Evolutionary conservation across 2,797 vertebrate species (phyloP).

Genomic region (Danio jaintianensis): DNA sequence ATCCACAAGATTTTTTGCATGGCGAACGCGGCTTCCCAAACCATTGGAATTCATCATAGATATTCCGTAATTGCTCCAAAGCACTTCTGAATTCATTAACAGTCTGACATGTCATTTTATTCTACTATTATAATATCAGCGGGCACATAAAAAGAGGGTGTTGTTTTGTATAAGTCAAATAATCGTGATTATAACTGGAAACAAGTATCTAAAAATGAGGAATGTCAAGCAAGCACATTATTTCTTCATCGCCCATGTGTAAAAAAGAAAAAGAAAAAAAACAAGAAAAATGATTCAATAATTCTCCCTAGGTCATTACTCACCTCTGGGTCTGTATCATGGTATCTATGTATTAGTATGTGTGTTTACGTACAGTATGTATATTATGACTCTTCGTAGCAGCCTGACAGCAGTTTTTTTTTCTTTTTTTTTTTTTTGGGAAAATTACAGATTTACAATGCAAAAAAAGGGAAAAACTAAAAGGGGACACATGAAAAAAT

Average conservation of each 20-base stretch:
- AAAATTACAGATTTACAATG: conserved; percentile 19
- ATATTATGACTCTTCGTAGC: conserved; percentile 44
- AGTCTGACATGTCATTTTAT: conserved; percentile 22
- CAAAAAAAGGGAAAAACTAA: conserved; percentile 49
- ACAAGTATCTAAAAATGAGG: conserved; percentile 39
- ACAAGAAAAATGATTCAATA: conserved; percentile 52
- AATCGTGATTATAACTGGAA: conserved; percentile 70
- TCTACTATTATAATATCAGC: conserved; percentile 9
- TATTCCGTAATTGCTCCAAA: not conserved
- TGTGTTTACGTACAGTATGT: conserved; percentile 56
- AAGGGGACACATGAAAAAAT: conserved; percentile 17
- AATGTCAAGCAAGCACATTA: conserved; percentile 69
- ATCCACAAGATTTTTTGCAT: conserved; percentile 21
- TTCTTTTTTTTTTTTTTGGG: no score
- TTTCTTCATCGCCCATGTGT: conserved; percentile 68
- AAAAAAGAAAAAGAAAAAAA: conserved; percentile 46
- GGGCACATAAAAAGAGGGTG: conserved; percentile 58
- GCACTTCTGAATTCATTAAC: conserved; percentile 38
- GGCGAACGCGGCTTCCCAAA: conserved; percentile 9
- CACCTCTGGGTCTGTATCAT: conserved; percentile 43
- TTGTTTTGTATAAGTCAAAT: conserved; percentile 62
- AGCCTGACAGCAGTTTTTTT: conserved; percentile 22
- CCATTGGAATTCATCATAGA: not conserved
- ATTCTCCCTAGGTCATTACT: conserved; percentile 33
- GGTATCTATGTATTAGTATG: conserved; percentile 54